Evolutionary conservation across 1,140 invertebrate species (phyloP).

Genomic region (Nylanderia fulva): DNA sequence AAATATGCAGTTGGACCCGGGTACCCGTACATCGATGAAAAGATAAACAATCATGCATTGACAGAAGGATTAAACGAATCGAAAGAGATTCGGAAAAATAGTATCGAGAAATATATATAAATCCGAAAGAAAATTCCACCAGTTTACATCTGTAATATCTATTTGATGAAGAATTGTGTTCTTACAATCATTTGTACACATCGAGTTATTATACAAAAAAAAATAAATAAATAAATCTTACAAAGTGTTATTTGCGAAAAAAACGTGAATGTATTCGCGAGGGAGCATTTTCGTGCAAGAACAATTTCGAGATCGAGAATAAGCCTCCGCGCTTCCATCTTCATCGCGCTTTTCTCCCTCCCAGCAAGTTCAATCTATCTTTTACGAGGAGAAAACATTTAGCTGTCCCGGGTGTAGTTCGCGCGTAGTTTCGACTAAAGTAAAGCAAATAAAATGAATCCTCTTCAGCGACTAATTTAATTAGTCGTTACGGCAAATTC

Average conservation of each 20-base stretch:
- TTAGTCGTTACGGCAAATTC: conserved; percentile 38
- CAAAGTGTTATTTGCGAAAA: conserved; percentile 27
- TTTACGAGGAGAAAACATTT: conserved; percentile 55
- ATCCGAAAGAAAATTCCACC: not conserved
- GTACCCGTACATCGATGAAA: no score
- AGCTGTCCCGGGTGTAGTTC: conserved; percentile 13
- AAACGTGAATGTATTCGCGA: conserved; percentile 32
- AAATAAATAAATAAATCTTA: conserved; percentile 41
- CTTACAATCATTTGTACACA: conserved; percentile 3
- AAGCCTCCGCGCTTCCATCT: conserved; percentile 33
- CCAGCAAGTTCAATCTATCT: conserved; percentile 46
- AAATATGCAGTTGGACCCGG: no score
- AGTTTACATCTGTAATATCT: conserved; percentile 24
- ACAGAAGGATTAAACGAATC: not conserved
- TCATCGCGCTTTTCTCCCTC: conserved; percentile 11
- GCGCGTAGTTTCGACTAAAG: conserved; percentile 14
- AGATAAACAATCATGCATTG: no score
- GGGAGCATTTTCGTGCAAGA: conserved; percentile 1
- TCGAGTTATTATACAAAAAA: conserved; percentile 45
- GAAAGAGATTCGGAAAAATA: not conserved
- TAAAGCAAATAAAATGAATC: conserved; percentile 54
- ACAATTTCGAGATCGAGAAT: conserved; percentile 45
- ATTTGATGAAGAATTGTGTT: not conserved
- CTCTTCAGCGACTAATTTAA: conserved; percentile 35
- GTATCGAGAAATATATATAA: not conserved